Conservation (phyloP, 2,113 vertebrate genomes). For the Neogale vison region DNA sequence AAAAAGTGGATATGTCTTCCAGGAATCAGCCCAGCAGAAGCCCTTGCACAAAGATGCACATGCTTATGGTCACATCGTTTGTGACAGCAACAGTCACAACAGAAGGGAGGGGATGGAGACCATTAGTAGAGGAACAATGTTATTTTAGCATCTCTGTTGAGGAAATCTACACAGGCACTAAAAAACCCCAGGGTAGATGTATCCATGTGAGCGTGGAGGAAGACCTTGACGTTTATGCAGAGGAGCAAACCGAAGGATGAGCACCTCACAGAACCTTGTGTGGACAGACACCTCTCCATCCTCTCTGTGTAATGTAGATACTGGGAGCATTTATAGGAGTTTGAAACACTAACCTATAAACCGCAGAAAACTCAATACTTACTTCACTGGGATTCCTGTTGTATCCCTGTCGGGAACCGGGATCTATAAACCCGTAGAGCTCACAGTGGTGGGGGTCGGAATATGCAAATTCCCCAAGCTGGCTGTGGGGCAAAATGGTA, state of each 20-base stretch:
- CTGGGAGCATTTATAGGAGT: rapidly evolving
- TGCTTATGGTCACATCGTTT: background rate
- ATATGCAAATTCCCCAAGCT: background rate
- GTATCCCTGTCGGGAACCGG: too few species aligned
- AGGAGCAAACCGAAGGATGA: background rate
- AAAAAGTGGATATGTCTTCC: background rate
- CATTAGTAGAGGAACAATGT: background rate
- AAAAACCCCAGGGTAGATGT: background rate
- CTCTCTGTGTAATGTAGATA: rapidly evolving
- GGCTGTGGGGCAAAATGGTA: background rate
- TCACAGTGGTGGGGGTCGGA: background rate
- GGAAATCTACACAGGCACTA: rapidly evolving
- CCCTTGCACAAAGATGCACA: too few species aligned
- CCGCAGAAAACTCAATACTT: too few species aligned
- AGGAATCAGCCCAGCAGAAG: background rate
- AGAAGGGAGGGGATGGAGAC: background rate
- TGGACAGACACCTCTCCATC: rapidly evolving
- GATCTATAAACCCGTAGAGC: background rate
- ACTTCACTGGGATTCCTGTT: background rate
- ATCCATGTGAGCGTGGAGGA: rapidly evolving
- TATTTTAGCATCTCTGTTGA: background rate
- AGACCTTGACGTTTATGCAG: background rate
- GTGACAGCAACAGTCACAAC: background rate
- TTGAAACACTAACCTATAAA: background rate
- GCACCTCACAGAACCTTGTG: background rate